Evolutionary conservation across 1,140 invertebrate genomes (phyloP).

Genomic region (Macrocentrus cingulum): DNA sequence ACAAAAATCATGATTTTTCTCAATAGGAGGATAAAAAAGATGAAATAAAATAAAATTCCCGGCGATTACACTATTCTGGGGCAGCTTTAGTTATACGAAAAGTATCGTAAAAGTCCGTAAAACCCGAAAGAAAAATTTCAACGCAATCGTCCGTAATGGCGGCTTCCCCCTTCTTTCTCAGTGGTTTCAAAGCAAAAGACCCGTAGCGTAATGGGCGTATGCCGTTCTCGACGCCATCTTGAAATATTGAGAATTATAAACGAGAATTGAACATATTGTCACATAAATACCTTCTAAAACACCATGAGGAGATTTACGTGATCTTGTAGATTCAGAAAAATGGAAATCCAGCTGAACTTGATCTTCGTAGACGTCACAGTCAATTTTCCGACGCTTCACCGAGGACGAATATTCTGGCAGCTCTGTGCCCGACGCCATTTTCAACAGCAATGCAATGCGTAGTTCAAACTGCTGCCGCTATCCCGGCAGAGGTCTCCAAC

Average conservation of each 20-base stretch:
- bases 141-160: constrained; percentile 45
- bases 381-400: constrained; percentile 57
- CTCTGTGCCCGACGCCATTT: constrained; percentile 60
- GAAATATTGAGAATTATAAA: constrained; percentile 37
- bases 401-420: constrained; percentile 56
- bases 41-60: neutral
- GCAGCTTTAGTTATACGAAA: no score
- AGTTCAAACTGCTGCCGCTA: constrained; percentile 22
- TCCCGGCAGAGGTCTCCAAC: constrained; percentile 34
- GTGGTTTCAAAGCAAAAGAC: constrained; percentile 10
- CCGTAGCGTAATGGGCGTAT: constrained; percentile 29
- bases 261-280: constrained; percentile 43
- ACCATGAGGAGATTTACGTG: constrained; percentile 39
- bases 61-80: neutral
- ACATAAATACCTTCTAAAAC: constrained; percentile 52
- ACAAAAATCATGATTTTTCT: constrained; percentile 3
- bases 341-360: constrained; percentile 40
- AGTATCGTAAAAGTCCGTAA: neutral
- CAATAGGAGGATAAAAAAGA: constrained; percentile 1
- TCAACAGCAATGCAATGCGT: constrained; percentile 51
- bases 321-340: constrained; percentile 39
- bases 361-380: constrained; percentile 40
- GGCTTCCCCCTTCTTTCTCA: constrained; percentile 28
- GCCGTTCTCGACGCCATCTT: constrained; percentile 47
- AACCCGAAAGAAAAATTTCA: constrained; percentile 5